Conservation (phyloP, 2,888 invertebrate species). For the Neocrepidodera transversa region DNA sequence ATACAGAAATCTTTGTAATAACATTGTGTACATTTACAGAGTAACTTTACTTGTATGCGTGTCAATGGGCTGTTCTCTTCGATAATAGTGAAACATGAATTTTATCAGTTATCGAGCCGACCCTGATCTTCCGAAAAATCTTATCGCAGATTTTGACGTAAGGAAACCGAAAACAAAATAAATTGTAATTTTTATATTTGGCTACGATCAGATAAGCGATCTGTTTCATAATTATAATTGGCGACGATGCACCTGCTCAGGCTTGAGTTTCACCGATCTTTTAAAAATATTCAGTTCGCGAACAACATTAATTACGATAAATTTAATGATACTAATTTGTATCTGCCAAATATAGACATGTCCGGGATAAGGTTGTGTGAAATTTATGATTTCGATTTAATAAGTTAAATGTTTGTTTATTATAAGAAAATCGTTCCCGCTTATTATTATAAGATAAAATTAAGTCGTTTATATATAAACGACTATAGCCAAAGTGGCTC, state of each 20-base stretch:
- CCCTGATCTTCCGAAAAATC: constrained; percentile 13
- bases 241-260: constrained; percentile 37
- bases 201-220: constrained; percentile 28
- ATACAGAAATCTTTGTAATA: too few relatives aligned
- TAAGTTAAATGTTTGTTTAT: too few relatives aligned
- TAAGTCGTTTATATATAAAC: too few relatives aligned
- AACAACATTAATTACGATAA: constrained; percentile 28
- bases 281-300: constrained; percentile 24
- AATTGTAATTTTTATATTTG: constrained; percentile 28
- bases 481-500: too few relatives aligned
- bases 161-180: constrained; percentile 17
- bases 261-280: constrained; percentile 33
- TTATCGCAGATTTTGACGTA: constrained; percentile 32
- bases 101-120: not conserved
- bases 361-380: constrained; percentile 1
- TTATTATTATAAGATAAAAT: too few relatives aligned
- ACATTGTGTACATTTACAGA: too few relatives aligned
- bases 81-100: too few relatives aligned
- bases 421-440: too few relatives aligned
- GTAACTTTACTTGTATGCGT: too few relatives aligned
- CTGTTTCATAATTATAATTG: constrained; percentile 36
- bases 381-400: constrained; percentile 9
- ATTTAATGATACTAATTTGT: constrained; percentile 30
- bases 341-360: constrained; percentile 20
- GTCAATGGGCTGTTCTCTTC: too few relatives aligned